A percentile compares a stretch with the other conserved stretches of the same genome.
These are phyloP conservation scores for Pygmarrhopalites habei DNA, from an alignment of 1,140 invertebrate species.

Conservation along the genomic window DNA sequence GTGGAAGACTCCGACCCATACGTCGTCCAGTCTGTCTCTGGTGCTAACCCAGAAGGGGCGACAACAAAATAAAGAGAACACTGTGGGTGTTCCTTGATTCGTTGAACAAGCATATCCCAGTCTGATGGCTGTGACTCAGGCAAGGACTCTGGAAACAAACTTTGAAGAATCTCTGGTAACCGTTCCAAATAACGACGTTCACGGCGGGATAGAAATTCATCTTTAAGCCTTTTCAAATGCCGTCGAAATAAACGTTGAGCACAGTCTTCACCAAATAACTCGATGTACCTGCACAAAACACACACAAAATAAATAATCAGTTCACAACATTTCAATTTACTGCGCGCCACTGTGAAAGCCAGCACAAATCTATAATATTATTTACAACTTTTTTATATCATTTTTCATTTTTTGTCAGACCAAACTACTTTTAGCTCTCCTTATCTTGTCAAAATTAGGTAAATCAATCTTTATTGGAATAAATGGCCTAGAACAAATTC, in stretches of 20 bases:
- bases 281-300: conserved; percentile 57
- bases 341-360: too few relatives aligned
- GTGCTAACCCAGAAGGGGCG: conserved; percentile 44
- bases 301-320: too few relatives aligned
- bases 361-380: too few relatives aligned
- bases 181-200: conserved; percentile 72
- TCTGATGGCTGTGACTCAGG: conserved; percentile 33
- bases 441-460: too few relatives aligned
- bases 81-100: conserved; percentile 48
- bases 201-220: conserved; percentile 72
- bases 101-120: conserved; percentile 48
- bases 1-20: conserved; percentile 36
- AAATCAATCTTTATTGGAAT: too few relatives aligned
- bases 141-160: conserved; percentile 64
- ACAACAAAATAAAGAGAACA: conserved; percentile 52
- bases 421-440: too few relatives aligned
- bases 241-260: conserved; percentile 71
- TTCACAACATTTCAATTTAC: too few relatives aligned
- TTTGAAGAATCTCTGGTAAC: conserved; percentile 69
- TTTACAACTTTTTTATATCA: too few relatives aligned
- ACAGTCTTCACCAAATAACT: conserved; percentile 79
- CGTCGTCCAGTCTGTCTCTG: conserved; percentile 39
- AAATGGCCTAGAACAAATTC: too few relatives aligned
- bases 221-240: conserved; percentile 76
- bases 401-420: too few relatives aligned